Base-by-base conservation (phyloP, 1,140 invertebrate species). In the Scaptodrosophila lebanonensis region DNA sequence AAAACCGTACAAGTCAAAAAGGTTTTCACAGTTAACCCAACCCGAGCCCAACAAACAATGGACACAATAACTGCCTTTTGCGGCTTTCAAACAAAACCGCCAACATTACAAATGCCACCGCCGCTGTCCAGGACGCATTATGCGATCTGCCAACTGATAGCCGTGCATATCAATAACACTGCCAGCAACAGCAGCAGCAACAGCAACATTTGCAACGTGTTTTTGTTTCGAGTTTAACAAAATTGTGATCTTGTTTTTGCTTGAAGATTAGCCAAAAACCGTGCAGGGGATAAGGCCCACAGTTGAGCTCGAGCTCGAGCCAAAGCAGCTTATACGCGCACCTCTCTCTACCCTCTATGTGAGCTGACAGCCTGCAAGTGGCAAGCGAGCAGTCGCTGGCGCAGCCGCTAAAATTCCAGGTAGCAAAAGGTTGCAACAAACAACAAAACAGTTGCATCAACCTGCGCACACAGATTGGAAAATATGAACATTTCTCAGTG, bases 321-420 rank as follows among this genome's bases (percentile, higher is more conserved):
- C 75, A 82, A 82, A 76, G 76, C 75, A 49, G 75, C 75, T 82
- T 82, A 82, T n/a, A n/a, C n/a, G n/a, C n/a, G n/a, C n/a, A n/a
- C n/a, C n/a, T n/a, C n/a, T n/a, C n/a, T n/a, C n/a, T n/a, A n/a
- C n/a, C n/a, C n/a, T n/a, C n/a, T n/a, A n/a, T n/a, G n/a, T n/a
- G n/a, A n/a, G n/a, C n/a, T n/a, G n/a, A n/a, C n/a, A n/a, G 22
- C 22, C 22, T 25, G 22, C 22, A 25, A 25, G 22, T 25, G 22
- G 3, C 22, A 25, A 25, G 8, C 3, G 22, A 25, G 3, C 22
- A 25, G 8, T 4, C 3, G 22, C 22, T 8, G n/a, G n/a, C n/a
- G n/a, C n/a, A n/a, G n/a, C n/a, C n/a, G n/a, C n/a, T n/a, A n/a
- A n/a, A n/a, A n/a, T n/a, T n/a, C n/a, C n/a, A n/a, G n/a, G n/a